A percentile compares a stretch with the other conserved stretches of the same genome.
These are phyloP conservation scores for Drosophila ohnishii DNA, from an alignment of 1,140 invertebrate genomes.

Conservation along the genomic window DNA sequence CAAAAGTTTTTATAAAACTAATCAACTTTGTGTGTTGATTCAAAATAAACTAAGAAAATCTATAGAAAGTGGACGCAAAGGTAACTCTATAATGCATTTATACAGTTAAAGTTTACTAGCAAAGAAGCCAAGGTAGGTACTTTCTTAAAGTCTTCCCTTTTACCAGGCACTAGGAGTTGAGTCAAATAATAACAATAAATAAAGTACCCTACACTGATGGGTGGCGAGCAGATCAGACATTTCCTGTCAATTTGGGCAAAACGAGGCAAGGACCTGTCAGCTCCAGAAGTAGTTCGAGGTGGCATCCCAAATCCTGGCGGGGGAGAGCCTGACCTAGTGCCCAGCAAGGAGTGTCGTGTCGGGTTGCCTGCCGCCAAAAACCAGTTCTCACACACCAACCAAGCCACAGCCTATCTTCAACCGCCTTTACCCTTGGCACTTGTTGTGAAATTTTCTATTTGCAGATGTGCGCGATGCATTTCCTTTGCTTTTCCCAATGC, in stretches of 20 bases:
- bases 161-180: neutral
- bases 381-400: neutral
- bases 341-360: constrained; percentile 22
- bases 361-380: constrained; percentile 4
- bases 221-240: constrained; percentile 16
- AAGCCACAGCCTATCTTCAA: neutral
- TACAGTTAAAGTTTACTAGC: neutral
- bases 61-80: no score
- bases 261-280: constrained; percentile 43
- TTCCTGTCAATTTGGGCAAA: constrained; percentile 49
- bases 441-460: constrained; percentile 58
- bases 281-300: constrained; percentile 15
- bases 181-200: neutral
- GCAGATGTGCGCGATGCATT: constrained; percentile 52
- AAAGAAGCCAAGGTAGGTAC: no score
- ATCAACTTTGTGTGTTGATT: no score
- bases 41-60: no score
- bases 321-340: constrained; percentile 1
- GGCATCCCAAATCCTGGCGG: neutral
- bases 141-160: neutral
- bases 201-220: neutral
- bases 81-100: neutral
- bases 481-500: constrained; percentile 56
- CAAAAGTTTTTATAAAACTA: no score
- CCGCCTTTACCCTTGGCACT: constrained; percentile 8